Conservation (phyloP, 2,113 vertebrate species). For the Recurvirostra avosetta region DNA sequence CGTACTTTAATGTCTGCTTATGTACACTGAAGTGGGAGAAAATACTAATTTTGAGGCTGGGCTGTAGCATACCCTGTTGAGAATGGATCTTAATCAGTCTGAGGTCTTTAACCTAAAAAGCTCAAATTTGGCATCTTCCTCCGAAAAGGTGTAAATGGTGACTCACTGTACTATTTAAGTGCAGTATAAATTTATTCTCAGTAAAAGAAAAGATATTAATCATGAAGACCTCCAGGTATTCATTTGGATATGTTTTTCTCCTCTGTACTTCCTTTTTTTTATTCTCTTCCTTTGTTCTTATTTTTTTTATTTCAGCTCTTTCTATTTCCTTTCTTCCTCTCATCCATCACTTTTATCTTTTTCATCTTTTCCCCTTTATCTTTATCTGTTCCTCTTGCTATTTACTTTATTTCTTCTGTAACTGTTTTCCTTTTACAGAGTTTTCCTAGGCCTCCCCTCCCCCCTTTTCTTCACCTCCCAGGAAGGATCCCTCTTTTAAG, state of each 20-base stretch:
- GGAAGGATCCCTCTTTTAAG: neutral
- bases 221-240: neutral
- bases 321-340: constrained; percentile 22
- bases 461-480: neutral
- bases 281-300: constrained; percentile 29
- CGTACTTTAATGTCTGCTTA: neutral
- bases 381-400: neutral
- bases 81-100: neutral
- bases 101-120: neutral
- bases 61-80: neutral
- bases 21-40: neutral
- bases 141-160: neutral
- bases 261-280: neutral
- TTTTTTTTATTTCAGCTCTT: neutral
- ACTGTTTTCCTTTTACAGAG: neutral
- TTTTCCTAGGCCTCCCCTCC: neutral
- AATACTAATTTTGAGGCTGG: neutral
- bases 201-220: neutral
- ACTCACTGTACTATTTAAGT: neutral
- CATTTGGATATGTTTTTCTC: neutral
- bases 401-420: neutral
- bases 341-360: constrained; percentile 50
- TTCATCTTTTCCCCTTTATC: neutral
- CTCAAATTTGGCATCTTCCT: neutral
- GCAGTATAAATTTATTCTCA: neutral